Evolutionary conservation across 2,797 vertebrate species (phyloP), one percentile per base, ranked within the genome.

Genomic region (Pempheris klunzingeri): DNA sequence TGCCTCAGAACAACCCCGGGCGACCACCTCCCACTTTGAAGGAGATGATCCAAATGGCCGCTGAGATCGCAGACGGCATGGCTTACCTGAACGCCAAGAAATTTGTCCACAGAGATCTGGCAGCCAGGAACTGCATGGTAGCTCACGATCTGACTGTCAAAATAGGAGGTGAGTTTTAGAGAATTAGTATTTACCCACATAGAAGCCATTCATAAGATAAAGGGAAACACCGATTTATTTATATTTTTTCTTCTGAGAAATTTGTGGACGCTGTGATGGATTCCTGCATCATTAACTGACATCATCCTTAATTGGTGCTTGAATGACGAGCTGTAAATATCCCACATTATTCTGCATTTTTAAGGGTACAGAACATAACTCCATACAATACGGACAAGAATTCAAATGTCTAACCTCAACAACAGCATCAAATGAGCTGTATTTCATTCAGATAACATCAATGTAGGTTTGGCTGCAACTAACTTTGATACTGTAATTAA

Each of bases 101-200:
- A 72, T 99, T 99, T 58, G 98, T 99, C 58, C 98, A 99, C 93
- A 92, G 98, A 74, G 98, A 99, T 85, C 94, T 99, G 26, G 98
- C 98, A 0, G 98, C 98, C 62, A 95, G 98, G 9, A 99, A 99
- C 94, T 99, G 98, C 86, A 99, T 99, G 98, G 98, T 99, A 0
- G 97, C 95, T 5, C 94, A 96, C 10, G 97, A 99, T 71, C 95
- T 96, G 53, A 97, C 98, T 0, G 97, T 99, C 72, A 99, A 99
- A 87, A 99, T 99, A 0, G 98, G 98, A 95, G 98, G 98, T 97
- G 68, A 0, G 87, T 58, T 47, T 59, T 20, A 41, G 12, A 3
- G 43, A 26, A 62, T 20, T 4, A 18, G 14, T 47, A 34, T 47
- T 47, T 36, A 20, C 18, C 26, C 6, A 46, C 18, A 2, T 5